Percentiles rank a stretch among this genome's conserved stretches.
These are phyloP conservation scores for Atherix ibis DNA, from an alignment of 2,888 invertebrate species.

Conservation along the genomic window DNA sequence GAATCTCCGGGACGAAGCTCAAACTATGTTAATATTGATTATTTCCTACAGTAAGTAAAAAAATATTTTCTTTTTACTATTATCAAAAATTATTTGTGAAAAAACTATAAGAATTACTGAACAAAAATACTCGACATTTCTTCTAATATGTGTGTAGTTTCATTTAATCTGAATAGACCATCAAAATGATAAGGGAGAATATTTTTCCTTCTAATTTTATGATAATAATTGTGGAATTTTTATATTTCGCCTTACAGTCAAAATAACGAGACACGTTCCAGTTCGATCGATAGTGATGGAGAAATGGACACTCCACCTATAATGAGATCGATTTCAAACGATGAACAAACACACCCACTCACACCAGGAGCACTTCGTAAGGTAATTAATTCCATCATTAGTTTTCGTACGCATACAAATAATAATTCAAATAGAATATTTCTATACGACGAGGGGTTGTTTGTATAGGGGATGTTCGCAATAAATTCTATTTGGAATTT, in stretches of 20 bases:
- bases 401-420: too few relatives aligned
- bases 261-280: constrained; percentile 34
- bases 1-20: constrained; percentile 67
- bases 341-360: constrained; percentile 35
- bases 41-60: constrained; percentile 61
- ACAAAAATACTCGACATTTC: too few relatives aligned
- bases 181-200: too few relatives aligned
- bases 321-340: constrained; percentile 46
- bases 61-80: neutral
- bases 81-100: neutral
- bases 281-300: constrained; percentile 38
- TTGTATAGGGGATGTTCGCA: too few relatives aligned
- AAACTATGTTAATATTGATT: constrained; percentile 86
- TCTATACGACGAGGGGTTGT: too few relatives aligned
- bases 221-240: too few relatives aligned
- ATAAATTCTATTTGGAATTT: too few relatives aligned
- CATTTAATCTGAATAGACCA: too few relatives aligned
- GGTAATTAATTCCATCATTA: too few relatives aligned
- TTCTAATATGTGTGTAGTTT: too few relatives aligned
- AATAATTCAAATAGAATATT: too few relatives aligned
- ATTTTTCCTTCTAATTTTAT: too few relatives aligned
- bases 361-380: constrained; percentile 33
- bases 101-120: neutral
- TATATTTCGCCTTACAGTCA: constrained; percentile 18
- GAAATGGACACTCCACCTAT: constrained; percentile 38